phyloP scores from a whole-genome alignment of 1,140 invertebrate genomes.

The Cephus cinctus region DNA sequence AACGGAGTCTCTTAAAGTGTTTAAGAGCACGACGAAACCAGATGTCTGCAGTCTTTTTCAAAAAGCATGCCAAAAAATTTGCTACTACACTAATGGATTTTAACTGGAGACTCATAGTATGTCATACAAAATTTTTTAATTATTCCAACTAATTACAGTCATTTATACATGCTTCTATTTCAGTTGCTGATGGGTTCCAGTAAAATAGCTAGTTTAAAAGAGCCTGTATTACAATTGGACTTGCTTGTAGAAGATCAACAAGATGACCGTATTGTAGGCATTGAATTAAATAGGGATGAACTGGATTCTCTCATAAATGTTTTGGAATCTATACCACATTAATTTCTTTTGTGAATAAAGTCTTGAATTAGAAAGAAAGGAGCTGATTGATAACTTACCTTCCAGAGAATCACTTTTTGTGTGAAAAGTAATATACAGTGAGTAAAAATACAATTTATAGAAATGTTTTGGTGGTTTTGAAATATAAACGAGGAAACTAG shows the following conservation, averaged over 20 bases:
- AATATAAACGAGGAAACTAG: too few relatives aligned
- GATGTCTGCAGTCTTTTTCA: conserved; percentile 31
- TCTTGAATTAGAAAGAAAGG: too few relatives aligned
- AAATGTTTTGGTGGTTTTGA: too few relatives aligned
- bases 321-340: conserved; percentile 26
- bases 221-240: conserved; percentile 44
- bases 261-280: conserved; percentile 23
- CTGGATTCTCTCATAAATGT: conserved; percentile 40
- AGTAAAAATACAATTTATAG: too few relatives aligned
- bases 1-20: conserved; percentile 33
- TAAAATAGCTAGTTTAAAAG: conserved; percentile 39
- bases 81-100: conserved; percentile 39
- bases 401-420: too few relatives aligned
- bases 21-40: conserved; percentile 37
- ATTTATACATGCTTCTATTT: too few relatives aligned
- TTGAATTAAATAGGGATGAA: conserved; percentile 45
- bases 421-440: too few relatives aligned
- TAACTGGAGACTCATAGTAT: conserved; percentile 49
- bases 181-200: conserved; percentile 51
- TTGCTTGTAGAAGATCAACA: conserved; percentile 32
- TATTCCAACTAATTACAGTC: conserved; percentile 13
- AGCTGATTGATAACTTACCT: too few relatives aligned
- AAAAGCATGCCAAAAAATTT: conserved; percentile 29
- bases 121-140: conserved; percentile 1
- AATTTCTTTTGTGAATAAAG: too few relatives aligned